Base-by-base conservation (phyloP, 2,113 vertebrate genomes). In the Telmatochromis sp. region DNA sequence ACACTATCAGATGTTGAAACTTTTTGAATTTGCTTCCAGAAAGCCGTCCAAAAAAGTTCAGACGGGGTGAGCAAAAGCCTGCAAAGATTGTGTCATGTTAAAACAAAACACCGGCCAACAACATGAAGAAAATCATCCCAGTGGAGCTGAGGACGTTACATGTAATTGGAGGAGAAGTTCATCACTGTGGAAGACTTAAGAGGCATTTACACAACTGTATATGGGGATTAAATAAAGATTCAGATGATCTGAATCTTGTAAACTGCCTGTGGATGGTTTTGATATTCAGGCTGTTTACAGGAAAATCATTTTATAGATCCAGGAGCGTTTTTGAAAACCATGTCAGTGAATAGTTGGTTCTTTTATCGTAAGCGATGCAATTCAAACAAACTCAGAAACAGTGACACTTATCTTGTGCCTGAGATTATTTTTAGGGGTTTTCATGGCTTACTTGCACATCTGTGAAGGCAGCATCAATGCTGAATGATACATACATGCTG, bases 11-110 rank as follows among this genome's bases (percentile, higher is more conserved):
- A 75, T 28, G 23, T 47, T 28, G 37, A 75, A 75, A 75, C 70
- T 28, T 47, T 47, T 47, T 28, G 68, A 75, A 75, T 28, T 75
- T 28, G 42, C 23, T 75, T 75, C 15, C 23, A 19, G 15, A 28
- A 75, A 75, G 23, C 23, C 23, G 15, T 75, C 42, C 40, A 75
- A 7, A 1, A 75, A 47, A 28, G 23, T 47, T 75, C 23, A 19
- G 15, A 5, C 1, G 0, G 42, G 42, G 42, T 0, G 42, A 12
- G 23, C 42, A 47, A 47, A 47, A 47, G 6, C 0, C 70, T 4
- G 13, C 21, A 17, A 5, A 73, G 40, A 45, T 10, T 47, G 40
- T 2, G 37, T 73, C 23, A 19, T 19, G 42, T 45, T 75, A 47
- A 19, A 75, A 75, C 42, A 28, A 47, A 47, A 75, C 68, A 19